These are phyloP conservation scores for Cybosia mesomella DNA, from an alignment of 2,888 invertebrate species.

Conservation along the genomic window DNA sequence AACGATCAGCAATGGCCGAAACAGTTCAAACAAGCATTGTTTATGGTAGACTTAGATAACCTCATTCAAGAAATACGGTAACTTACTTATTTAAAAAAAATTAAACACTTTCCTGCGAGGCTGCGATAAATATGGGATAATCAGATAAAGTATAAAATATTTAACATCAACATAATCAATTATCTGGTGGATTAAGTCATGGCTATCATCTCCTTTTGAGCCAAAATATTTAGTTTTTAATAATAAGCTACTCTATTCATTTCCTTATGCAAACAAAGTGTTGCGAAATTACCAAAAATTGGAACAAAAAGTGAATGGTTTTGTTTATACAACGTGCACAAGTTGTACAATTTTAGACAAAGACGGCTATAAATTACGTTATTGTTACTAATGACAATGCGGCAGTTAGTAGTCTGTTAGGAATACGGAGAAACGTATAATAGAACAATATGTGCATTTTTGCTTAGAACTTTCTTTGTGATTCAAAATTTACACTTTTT, in stretches of 20 bases:
- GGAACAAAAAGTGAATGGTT: constrained; percentile 44
- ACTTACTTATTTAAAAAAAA: no score
- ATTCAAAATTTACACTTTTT: constrained; percentile 18
- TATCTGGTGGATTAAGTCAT: no score
- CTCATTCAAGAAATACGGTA: no score
- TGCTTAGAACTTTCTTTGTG: constrained; percentile 40
- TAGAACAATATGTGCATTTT: constrained; percentile 35
- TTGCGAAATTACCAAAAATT: constrained; percentile 39
- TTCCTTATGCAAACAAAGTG: constrained; percentile 33
- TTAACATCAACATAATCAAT: no score
- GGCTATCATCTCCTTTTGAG: no score
- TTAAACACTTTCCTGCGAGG: no score
- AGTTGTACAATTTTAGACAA: constrained; percentile 60
- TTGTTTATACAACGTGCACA: constrained; percentile 49
- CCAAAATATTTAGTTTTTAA: not conserved
- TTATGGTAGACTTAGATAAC: no score
- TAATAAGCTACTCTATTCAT: constrained; percentile 14
- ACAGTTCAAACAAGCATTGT: no score
- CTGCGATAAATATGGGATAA: no score
- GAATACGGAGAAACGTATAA: constrained; percentile 43
- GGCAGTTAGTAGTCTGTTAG: constrained; percentile 37
- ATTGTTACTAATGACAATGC: constrained; percentile 46
- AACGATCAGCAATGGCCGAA: no score
- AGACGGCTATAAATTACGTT: constrained; percentile 46
- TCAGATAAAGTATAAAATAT: no score